Evolutionary conservation across 2,888 invertebrate species (phyloP).

Genomic region (Cinara cedri): DNA sequence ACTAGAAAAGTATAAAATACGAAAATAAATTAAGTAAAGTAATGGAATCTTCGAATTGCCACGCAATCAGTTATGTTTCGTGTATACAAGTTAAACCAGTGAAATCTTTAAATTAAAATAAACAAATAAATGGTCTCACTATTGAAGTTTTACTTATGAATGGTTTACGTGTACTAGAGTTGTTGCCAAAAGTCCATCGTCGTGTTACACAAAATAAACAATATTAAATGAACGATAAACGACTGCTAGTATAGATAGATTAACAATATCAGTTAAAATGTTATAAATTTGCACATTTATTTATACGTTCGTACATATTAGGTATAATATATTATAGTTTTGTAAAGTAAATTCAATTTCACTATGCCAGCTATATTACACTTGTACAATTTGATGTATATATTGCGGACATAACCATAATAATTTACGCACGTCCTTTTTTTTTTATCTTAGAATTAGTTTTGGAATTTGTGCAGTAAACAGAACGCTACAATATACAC

Average conservation of each 20-base stretch:
- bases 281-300: too few relatives aligned
- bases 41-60: too few relatives aligned
- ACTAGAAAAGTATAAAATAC: too few relatives aligned
- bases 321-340: neutral
- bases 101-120: neutral
- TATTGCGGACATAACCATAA: too few relatives aligned
- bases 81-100: neutral
- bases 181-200: slow-evolving; percentile 1
- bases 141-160: slow-evolving; percentile 3
- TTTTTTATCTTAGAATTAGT: too few relatives aligned
- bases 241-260: neutral
- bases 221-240: neutral
- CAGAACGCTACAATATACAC: too few relatives aligned
- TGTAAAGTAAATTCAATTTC: neutral
- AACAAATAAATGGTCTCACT: neutral
- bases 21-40: too few relatives aligned
- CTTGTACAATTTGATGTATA: too few relatives aligned
- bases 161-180: neutral
- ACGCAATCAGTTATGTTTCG: neutral
- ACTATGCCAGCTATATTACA: too few relatives aligned
- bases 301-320: too few relatives aligned
- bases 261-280: neutral
- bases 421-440: too few relatives aligned
- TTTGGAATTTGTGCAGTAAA: too few relatives aligned
- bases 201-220: slow-evolving; percentile 7